phyloP scores from a whole-genome alignment of 2,113 vertebrate species.

The Condylura cristata region DNA sequence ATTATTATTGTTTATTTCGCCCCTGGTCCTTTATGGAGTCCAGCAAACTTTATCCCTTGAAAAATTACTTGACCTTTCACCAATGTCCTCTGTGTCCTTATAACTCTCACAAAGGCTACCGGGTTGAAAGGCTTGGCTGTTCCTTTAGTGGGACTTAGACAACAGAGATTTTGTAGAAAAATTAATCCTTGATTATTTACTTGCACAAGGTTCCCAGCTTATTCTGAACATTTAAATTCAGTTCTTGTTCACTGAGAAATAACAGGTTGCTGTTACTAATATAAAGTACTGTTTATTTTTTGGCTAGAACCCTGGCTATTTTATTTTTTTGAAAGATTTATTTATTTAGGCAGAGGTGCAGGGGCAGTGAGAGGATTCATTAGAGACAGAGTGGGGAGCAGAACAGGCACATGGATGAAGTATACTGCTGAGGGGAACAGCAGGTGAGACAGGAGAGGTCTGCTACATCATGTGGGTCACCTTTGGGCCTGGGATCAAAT shows the following conservation, averaged over 20 bases:
- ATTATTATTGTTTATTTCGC: too few species aligned
- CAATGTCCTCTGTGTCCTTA: neutral
- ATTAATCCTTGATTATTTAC: neutral
- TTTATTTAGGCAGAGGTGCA: too few species aligned
- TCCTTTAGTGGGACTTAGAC: neutral
- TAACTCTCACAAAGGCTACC: neutral
- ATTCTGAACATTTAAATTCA: neutral
- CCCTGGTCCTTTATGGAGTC: too few species aligned
- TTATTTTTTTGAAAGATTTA: too few species aligned
- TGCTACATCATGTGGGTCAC: too few species aligned
- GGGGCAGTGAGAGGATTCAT: too few species aligned
- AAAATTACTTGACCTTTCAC: neutral
- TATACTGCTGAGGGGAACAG: too few species aligned
- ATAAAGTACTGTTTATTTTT: neutral
- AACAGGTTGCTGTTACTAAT: neutral
- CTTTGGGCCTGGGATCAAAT: too few species aligned
- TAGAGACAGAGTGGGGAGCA: too few species aligned
- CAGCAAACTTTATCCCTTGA: neutral
- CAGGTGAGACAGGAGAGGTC: too few species aligned
- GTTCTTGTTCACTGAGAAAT: neutral
- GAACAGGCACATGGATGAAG: too few species aligned
- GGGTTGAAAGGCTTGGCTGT: neutral
- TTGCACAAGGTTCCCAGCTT: neutral
- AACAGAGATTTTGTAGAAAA: neutral
- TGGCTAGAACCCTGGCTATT: neutral